These are phyloP conservation scores for Sesia bembeciformis DNA, from an alignment of 2,888 invertebrate genomes.

Conservation along the genomic window DNA sequence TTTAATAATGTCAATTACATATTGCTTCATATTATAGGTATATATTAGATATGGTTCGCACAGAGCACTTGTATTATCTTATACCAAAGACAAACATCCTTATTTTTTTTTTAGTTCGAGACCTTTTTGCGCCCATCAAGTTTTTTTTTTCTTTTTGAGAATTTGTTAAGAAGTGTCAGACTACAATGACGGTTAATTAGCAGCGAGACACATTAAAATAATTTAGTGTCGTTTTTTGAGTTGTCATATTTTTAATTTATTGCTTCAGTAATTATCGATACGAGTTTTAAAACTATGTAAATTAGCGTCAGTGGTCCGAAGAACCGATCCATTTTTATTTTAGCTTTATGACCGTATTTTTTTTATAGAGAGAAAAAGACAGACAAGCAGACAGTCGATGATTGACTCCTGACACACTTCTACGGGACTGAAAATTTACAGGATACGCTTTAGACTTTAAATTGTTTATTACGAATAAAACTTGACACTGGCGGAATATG, in stretches of 20 bases:
- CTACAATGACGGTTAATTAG: slow-evolving; percentile 50
- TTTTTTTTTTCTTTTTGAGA: background rate
- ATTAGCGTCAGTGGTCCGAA: background rate
- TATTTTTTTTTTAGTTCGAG: background rate
- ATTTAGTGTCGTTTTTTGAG: slow-evolving; percentile 18
- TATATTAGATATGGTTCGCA: too few species aligned
- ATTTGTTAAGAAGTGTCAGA: slow-evolving; percentile 32
- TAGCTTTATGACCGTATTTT: background rate
- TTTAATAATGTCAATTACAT: too few species aligned
- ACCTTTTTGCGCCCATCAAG: background rate
- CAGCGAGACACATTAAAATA: slow-evolving; percentile 41
- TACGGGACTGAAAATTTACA: too few species aligned
- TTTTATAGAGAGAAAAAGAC: slow-evolving; percentile 7
- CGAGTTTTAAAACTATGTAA: background rate
- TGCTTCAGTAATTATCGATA: slow-evolving; percentile 18
- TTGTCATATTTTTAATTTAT: slow-evolving; percentile 44
- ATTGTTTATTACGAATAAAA: too few species aligned
- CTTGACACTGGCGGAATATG: too few species aligned
- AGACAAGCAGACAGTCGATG: background rate
- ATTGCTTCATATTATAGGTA: too few species aligned
- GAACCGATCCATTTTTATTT: background rate
- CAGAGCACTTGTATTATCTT: too few species aligned
- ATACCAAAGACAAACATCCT: too few species aligned
- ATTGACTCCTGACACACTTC: too few species aligned
- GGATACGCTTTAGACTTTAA: too few species aligned